These are phyloP conservation scores for Eptatretus burgeri DNA, from an alignment of 2,113 vertebrate species.

Conservation along the genomic window DNA sequence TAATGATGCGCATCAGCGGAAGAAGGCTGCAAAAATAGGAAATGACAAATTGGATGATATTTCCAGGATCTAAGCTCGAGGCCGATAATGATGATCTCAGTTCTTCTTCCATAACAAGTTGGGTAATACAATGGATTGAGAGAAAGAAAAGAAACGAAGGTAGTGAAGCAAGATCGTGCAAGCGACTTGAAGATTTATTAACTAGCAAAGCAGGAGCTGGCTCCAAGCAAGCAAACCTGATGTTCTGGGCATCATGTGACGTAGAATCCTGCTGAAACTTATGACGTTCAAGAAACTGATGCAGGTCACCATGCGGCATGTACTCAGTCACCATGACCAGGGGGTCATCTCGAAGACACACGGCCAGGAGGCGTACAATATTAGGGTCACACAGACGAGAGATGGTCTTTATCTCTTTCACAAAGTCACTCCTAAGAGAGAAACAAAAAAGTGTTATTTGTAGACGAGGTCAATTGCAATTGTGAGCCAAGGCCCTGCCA, in stretches of 20 bases:
- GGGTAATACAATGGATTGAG: too few species aligned
- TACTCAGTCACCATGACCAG: conserved; percentile 97
- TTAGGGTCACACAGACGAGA: conserved; percentile 71
- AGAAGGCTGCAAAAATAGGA: conserved; percentile 20
- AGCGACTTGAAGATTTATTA: too few species aligned
- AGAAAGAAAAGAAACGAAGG: too few species aligned
- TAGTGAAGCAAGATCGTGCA: too few species aligned
- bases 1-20: conserved; percentile 42
- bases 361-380: conserved; percentile 61
- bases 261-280: too few species aligned
- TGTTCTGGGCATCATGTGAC: too few species aligned
- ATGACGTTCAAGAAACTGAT: conserved; percentile 38
- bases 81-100: neutral
- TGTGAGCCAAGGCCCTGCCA: too few species aligned
- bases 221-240: too few species aligned
- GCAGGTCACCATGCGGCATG: conserved; percentile 94
- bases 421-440: conserved; percentile 58
- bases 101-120: too few species aligned
- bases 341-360: conserved; percentile 55
- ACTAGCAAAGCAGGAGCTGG: too few species aligned
- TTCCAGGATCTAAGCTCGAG: too few species aligned
- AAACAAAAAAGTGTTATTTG: conserved; percentile 10
- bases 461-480: too few species aligned
- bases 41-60: neutral
- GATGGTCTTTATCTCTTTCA: conserved; percentile 98